phyloP scores from a whole-genome alignment of 35 echinoderm and acorn worm genomes.

The Stichopus chloronotus region DNA sequence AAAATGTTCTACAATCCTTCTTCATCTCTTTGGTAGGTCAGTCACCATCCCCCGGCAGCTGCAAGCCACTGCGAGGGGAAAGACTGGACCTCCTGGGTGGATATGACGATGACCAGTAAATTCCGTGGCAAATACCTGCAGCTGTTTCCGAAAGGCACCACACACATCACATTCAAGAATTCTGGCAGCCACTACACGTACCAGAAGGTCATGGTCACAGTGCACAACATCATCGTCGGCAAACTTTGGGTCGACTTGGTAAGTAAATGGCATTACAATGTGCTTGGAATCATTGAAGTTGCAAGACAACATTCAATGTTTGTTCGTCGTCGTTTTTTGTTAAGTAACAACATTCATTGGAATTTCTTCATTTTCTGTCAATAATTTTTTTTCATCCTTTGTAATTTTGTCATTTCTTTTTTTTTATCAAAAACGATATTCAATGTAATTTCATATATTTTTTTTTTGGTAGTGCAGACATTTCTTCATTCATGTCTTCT shows the following conservation, averaged over 20 bases:
- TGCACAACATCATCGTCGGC: slow-evolving; percentile 99
- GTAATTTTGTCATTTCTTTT: too few relatives aligned
- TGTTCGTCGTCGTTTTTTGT: too few relatives aligned
- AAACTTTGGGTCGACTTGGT: slow-evolving; percentile 99
- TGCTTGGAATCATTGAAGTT: neutral
- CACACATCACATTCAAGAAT: slow-evolving; percentile 87
- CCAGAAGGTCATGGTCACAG: slow-evolving; percentile 82
- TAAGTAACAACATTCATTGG: too few relatives aligned
- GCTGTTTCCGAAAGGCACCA: slow-evolving; percentile 92
- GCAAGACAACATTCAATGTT: neutral
- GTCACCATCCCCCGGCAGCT: slow-evolving; percentile 97
- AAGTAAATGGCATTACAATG: slow-evolving; percentile 10
- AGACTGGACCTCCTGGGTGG: slow-evolving; percentile 91
- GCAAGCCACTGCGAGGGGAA: slow-evolving; percentile 91
- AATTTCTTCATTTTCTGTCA: too few relatives aligned
- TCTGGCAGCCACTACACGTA: slow-evolving; percentile 98
- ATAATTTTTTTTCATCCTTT: too few relatives aligned
- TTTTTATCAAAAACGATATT: too few relatives aligned
- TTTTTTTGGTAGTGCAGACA: too few relatives aligned
- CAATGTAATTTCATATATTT: too few relatives aligned
- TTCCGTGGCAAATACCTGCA: slow-evolving; percentile 98
- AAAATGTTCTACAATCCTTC: too few relatives aligned
- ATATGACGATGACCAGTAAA: slow-evolving; percentile 97
- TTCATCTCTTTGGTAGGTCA: slow-evolving; percentile 65
- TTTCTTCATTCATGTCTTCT: too few relatives aligned